Percentiles rank a stretch among this genome's conserved stretches.
These are phyloP conservation scores for Scophthalmus maximus DNA, from an alignment of 2,113 vertebrate species.

Conservation along the genomic window DNA sequence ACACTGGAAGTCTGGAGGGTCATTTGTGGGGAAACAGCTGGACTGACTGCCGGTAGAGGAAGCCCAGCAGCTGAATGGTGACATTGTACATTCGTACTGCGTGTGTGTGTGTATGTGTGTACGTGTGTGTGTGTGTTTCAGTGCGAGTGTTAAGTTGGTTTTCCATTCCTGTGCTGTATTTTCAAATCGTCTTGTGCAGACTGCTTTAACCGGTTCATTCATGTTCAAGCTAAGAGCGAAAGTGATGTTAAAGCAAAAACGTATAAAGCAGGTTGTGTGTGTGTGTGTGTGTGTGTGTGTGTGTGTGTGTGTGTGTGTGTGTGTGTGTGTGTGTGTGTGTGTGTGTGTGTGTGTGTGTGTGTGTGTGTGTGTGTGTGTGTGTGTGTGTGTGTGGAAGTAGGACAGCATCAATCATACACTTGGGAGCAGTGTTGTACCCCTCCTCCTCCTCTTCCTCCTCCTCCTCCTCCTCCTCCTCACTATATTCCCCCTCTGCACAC, in stretches of 20 bases:
- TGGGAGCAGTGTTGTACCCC: conserved; percentile 54
- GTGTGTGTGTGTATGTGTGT: conserved; percentile 16
- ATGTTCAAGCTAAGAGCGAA: not conserved
- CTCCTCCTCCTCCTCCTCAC: conserved; percentile 55
- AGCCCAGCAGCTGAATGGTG: conserved; percentile 59
- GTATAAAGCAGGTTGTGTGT: conserved; percentile 3
- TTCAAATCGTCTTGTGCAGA: conserved; percentile 3
- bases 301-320: conserved; percentile 11
- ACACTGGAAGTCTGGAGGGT: conserved; percentile 11
- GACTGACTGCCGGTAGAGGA: conserved; percentile 66
- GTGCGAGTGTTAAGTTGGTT: not conserved
- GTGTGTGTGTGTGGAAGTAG: conserved; percentile 61
- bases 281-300: conserved; percentile 12
- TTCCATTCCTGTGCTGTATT: conserved; percentile 21
- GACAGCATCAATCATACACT: conserved; percentile 63
- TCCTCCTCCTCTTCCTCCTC: conserved; percentile 42
- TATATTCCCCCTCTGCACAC: conserved; percentile 18
- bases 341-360: conserved; percentile 11
- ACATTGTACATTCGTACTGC: conserved; percentile 37
- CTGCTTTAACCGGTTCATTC: conserved; percentile 25
- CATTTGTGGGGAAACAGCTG: conserved; percentile 76
- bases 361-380: conserved; percentile 15
- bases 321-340: conserved; percentile 9
- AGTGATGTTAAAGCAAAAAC: not conserved
- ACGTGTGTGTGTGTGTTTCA: conserved; percentile 22